phyloP scores from a whole-genome alignment of 2,113 vertebrate genomes.

The Trichechus manatus region DNA sequence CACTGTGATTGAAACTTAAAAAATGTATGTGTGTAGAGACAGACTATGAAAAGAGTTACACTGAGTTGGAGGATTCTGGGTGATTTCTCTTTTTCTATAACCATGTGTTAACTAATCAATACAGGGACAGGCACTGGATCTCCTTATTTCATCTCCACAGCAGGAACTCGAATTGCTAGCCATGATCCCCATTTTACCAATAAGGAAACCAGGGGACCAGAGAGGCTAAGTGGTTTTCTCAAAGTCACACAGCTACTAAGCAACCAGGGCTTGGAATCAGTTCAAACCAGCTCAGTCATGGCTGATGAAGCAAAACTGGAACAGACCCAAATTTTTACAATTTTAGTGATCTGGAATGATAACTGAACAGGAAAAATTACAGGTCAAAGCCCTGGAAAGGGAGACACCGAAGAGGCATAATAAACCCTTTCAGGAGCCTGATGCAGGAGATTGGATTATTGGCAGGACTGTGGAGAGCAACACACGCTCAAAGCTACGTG shows the following conservation, averaged over 20 bases:
- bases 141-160: neutral
- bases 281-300: too few species aligned
- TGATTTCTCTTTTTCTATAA: neutral
- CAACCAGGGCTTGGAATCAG: too few species aligned
- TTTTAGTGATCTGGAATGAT: too few species aligned
- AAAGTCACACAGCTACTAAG: neutral
- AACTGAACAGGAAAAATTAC: too few species aligned
- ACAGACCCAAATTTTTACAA: too few species aligned
- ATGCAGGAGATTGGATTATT: too few species aligned
- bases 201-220: neutral
- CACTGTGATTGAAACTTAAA: neutral
- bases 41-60: neutral
- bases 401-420: too few species aligned
- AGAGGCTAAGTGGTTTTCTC: neutral
- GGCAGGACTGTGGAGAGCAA: too few species aligned
- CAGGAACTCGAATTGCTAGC: neutral
- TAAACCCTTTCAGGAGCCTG: too few species aligned
- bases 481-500: too few species aligned
- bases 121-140: neutral
- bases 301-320: too few species aligned
- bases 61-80: neutral
- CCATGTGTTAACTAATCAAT: neutral
- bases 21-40: neutral
- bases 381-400: too few species aligned
- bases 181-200: neutral